Conservation (phyloP, 2,797 vertebrate species). For the Enteromius paludinosus region DNA sequence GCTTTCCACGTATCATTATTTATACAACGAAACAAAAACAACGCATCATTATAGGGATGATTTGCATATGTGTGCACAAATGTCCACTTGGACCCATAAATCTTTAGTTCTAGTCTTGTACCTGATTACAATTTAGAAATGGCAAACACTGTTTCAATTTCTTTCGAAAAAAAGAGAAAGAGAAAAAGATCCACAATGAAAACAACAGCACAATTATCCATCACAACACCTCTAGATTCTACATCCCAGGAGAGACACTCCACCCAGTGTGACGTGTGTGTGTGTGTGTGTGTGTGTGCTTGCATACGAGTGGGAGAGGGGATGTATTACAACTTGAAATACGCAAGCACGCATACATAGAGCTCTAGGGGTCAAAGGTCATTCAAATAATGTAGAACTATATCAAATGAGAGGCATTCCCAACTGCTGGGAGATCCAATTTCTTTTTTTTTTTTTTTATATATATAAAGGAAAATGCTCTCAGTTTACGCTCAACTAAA, state of each 20-base stretch:
- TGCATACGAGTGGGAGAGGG: constrained; percentile 27
- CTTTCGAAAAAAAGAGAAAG: constrained; percentile 39
- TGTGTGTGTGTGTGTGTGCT: constrained; percentile 45
- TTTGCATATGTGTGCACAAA: constrained; percentile 71
- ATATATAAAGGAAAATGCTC: background rate
- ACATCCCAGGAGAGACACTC: constrained; percentile 56
- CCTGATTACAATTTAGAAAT: constrained; percentile 67
- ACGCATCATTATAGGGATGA: constrained; percentile 57
- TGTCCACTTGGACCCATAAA: constrained; percentile 56
- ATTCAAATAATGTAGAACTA: background rate
- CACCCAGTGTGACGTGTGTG: constrained; percentile 42
- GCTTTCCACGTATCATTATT: constrained; percentile 54
- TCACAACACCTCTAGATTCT: constrained; percentile 61
- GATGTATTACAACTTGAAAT: constrained; percentile 51
- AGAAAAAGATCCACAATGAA: constrained; percentile 54
- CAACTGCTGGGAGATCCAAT: background rate
- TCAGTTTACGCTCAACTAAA: constrained; percentile 39
- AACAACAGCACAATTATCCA: constrained; percentile 62
- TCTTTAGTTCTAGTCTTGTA: constrained; percentile 70
- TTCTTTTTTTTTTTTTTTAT: too few relatives aligned
- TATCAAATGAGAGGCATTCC: constrained; percentile 1
- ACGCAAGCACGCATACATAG: constrained; percentile 53
- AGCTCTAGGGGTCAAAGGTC: constrained; percentile 28
- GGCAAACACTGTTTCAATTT: constrained; percentile 70
- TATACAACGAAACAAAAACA: background rate